Conservation (phyloP, 2,113 vertebrate genomes). For the Fregata magnificens region DNA sequence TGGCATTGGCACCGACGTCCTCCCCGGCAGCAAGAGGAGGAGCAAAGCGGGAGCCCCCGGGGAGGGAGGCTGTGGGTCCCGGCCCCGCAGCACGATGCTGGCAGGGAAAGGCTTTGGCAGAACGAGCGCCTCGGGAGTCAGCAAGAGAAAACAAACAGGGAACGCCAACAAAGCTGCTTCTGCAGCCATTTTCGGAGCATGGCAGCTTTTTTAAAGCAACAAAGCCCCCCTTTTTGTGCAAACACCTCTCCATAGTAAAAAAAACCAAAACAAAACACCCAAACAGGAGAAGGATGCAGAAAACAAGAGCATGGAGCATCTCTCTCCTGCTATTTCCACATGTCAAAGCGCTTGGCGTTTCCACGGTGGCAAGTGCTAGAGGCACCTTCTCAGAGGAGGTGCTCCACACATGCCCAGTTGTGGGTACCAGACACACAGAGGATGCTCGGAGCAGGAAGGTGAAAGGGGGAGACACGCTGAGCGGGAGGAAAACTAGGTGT, state of each 20-base stretch:
- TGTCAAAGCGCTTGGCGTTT: background rate
- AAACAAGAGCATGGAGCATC: background rate
- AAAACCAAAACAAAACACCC: no score
- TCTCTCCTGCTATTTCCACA: background rate
- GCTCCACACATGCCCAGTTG: rapidly evolving
- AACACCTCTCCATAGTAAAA: background rate
- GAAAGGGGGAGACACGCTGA: background rate
- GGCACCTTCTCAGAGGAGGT: background rate
- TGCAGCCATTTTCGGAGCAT: background rate
- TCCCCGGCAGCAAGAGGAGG: background rate
- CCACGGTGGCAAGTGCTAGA: background rate
- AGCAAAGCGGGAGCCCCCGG: rapidly evolving
- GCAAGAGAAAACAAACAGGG: background rate
- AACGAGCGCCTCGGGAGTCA: background rate
- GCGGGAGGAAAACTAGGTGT: background rate
- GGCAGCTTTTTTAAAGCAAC: background rate
- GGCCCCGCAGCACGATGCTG: background rate
- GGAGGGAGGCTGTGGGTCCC: background rate
- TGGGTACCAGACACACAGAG: background rate
- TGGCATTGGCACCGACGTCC: rapidly evolving
- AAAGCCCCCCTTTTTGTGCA: background rate
- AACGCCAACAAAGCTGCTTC: background rate
- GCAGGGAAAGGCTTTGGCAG: background rate
- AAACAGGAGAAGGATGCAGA: background rate
- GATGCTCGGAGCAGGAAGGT: background rate